Conservation (phyloP, 2,113 vertebrate genomes). For the Ctenomys sociabilis region DNA sequence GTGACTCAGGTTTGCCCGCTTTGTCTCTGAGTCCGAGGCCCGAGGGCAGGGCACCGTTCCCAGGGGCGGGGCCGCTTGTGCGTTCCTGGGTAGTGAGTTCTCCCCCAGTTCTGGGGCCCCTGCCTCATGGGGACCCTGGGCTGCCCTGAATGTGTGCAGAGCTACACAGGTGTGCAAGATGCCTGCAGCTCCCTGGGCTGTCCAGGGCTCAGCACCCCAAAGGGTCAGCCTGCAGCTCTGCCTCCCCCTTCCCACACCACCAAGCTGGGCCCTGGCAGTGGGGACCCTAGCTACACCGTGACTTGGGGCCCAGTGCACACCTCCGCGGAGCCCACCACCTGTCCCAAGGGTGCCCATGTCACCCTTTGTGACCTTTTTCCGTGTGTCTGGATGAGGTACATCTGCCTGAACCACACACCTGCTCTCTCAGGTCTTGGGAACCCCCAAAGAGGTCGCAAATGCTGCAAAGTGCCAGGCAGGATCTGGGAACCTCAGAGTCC, state of each 20-base stretch:
- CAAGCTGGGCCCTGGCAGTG: neutral
- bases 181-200: neutral
- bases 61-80: neutral
- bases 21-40: neutral
- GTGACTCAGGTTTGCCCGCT: neutral
- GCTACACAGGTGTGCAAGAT: accelerated
- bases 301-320: neutral
- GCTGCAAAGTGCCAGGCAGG: neutral
- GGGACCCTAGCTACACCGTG: neutral
- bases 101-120: neutral
- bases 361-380: neutral
- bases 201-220: neutral
- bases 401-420: neutral
- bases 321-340: neutral
- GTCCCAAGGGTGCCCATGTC: neutral
- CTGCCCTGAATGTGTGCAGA: neutral
- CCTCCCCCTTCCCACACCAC: neutral
- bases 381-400: neutral
- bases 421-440: neutral
- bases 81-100: too few relatives aligned
- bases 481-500: accelerated
- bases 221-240: neutral
- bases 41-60: neutral
- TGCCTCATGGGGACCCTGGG: neutral
- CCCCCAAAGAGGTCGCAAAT: neutral